phyloP scores from a whole-genome alignment of 1,140 invertebrate species.

The Adelges cooleyi region DNA sequence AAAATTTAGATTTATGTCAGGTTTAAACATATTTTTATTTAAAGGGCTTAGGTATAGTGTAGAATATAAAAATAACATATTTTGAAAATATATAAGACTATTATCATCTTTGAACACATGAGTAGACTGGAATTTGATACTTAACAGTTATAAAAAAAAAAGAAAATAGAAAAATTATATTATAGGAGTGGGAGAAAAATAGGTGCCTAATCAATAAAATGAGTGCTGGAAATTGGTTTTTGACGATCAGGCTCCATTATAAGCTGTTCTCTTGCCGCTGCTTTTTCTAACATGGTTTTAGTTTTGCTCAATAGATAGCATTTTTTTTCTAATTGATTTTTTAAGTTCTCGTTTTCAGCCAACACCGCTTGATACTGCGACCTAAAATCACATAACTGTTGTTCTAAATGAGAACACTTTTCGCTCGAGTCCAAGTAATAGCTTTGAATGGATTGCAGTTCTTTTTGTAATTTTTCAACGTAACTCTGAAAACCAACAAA shows the following conservation, averaged over 20 bases:
- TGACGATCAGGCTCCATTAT: slow-evolving; percentile 41
- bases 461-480: slow-evolving; percentile 33
- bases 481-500: too few species aligned
- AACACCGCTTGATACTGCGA: slow-evolving; percentile 29
- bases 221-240: neutral
- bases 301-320: slow-evolving; percentile 44
- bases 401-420: slow-evolving; percentile 39
- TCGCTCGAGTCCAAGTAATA: slow-evolving; percentile 41
- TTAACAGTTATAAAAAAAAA: too few species aligned
- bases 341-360: slow-evolving; percentile 34
- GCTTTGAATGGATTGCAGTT: slow-evolving; percentile 39
- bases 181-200: too few species aligned
- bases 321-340: slow-evolving; percentile 43
- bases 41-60: too few species aligned
- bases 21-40: too few species aligned
- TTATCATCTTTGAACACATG: too few species aligned
- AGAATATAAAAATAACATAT: too few species aligned
- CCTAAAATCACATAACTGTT: slow-evolving; percentile 38
- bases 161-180: too few species aligned
- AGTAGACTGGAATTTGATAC: too few species aligned
- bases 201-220: neutral
- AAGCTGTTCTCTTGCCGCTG: slow-evolving; percentile 44
- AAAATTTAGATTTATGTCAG: too few species aligned
- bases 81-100: too few species aligned
- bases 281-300: slow-evolving; percentile 43